Evolutionary conservation across 1,140 invertebrate genomes (phyloP), one percentile per base, ranked within the genome.

Genomic region (Babylonia areolata): DNA sequence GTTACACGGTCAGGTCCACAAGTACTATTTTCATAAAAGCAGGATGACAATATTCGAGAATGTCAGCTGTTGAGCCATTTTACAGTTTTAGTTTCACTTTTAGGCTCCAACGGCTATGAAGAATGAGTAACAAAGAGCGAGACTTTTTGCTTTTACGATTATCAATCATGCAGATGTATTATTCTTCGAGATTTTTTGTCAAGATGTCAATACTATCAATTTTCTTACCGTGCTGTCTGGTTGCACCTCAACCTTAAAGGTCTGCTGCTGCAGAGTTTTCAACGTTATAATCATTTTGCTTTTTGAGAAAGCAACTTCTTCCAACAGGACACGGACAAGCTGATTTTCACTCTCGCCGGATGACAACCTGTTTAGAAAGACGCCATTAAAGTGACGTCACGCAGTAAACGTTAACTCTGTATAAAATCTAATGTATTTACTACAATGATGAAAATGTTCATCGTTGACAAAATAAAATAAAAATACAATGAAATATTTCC

Each of bases 221-320:
- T 17, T 51, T 17, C 95, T 96, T 95, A 99, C 98, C 94, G 96
- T 97, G 95, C 97, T 96, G 86, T 96, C 95, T 35, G 96, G 95
- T 90, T 98, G 97, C 91, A 99, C 97, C 94, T 99, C 97, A 91
- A 99, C 96, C 94, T 97, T 97, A 95, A 99, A 98, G 40, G 97
- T 97, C 95, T 98, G 97, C 95, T 98, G 97, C 94, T 98, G 97
- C 91, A 99, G 95, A 94, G 98, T 99, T 96, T 98, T 98, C 91
- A 99, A 95, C 87, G 98, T 99, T 89, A 99, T 90, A 77, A 91
- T 90, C 91, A 93, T 93, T 81, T 86, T 91, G 84, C 73, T 23
- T 1, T 39, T 9, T 78, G 31, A 35, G 71, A 75, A 37, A 33
- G 23, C 39, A 33, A 51, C 69, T 46, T 23, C 5, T 15, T n/a